These are phyloP conservation scores for Papilio glaucus DNA, from an alignment of 1,140 invertebrate genomes.

Conservation along the genomic window DNA sequence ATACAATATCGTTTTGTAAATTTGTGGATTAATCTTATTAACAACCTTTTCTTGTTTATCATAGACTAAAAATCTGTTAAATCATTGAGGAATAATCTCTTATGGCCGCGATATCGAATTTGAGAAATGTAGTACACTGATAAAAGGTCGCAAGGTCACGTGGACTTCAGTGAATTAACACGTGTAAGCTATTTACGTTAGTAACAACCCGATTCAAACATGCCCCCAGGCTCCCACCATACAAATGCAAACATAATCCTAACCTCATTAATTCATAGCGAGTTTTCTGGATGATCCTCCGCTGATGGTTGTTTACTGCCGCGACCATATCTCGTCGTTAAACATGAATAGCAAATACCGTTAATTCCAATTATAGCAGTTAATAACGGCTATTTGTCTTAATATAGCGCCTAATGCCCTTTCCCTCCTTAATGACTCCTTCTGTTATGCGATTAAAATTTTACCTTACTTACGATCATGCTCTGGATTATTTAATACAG, in stretches of 20 bases:
- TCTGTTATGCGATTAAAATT: slow-evolving; percentile 1
- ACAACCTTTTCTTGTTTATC: too few relatives aligned
- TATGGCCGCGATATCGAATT: too few relatives aligned
- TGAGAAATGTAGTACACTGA: background rate
- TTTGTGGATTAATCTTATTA: too few relatives aligned
- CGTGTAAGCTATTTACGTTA: background rate
- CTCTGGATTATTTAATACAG: background rate
- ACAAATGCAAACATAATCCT: slow-evolving; percentile 35
- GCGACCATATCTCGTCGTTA: slow-evolving; percentile 36
- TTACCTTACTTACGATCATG: background rate
- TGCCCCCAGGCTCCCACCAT: slow-evolving; percentile 16
- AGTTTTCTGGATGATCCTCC: slow-evolving; percentile 36
- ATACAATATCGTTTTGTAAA: too few relatives aligned
- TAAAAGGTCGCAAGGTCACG: background rate
- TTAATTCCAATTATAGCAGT: slow-evolving; percentile 42
- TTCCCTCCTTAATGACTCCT: slow-evolving; percentile 6
- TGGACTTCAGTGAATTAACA: background rate
- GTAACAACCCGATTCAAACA: slow-evolving; percentile 5
- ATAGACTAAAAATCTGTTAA: too few relatives aligned
- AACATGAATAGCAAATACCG: slow-evolving; percentile 40
- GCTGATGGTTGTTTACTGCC: slow-evolving; percentile 38
- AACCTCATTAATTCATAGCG: slow-evolving; percentile 38
- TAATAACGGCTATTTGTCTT: slow-evolving; percentile 39
- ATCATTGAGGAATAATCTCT: too few relatives aligned
- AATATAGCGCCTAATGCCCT: slow-evolving; percentile 24